Conservation (phyloP, 2,113 vertebrate genomes). For the Hiodon alosoides region DNA sequence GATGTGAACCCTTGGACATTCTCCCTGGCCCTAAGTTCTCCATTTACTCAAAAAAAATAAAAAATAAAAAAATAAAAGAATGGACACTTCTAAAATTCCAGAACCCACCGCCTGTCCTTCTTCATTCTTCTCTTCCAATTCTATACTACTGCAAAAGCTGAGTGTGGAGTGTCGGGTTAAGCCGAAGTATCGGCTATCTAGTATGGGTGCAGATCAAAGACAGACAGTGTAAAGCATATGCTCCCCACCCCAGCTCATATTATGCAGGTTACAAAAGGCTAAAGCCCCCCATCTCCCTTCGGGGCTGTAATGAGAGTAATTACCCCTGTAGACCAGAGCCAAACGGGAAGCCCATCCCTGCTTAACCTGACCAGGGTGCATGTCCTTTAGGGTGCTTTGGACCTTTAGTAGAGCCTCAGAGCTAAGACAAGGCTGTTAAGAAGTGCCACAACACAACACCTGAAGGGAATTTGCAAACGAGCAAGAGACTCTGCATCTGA, state of each 20-base stretch:
- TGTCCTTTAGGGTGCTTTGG: conserved; percentile 1
- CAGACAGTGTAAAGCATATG: conserved; percentile 52
- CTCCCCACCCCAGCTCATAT: conserved; percentile 50
- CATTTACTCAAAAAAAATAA: conserved; percentile 36
- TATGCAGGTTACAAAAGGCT: conserved; percentile 44
- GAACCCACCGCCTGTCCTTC: conserved; percentile 24
- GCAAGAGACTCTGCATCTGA: not conserved
- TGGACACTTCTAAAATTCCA: conserved; percentile 41
- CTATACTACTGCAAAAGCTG: conserved; percentile 40
- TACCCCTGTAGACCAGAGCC: conserved; percentile 38
- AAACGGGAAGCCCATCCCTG: conserved; percentile 29
- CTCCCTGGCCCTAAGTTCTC: conserved; percentile 39
- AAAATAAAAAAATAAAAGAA: conserved; percentile 33
- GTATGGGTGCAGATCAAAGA: conserved; percentile 59
- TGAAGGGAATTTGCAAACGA: conserved; percentile 4
- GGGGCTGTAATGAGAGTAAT: conserved; percentile 54
- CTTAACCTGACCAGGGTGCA: conserved; percentile 15
- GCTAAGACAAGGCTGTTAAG: not conserved
- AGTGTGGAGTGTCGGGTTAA: conserved; percentile 48
- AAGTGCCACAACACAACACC: not conserved
- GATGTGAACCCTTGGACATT: conserved; percentile 37
- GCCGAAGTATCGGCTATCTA: conserved; percentile 52
- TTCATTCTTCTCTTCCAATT: conserved; percentile 42
- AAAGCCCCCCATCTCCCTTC: conserved; percentile 37
- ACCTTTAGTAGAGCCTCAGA: not conserved